A percentile compares a stretch with the other conserved stretches of the same genome.
Evolutionary conservation across 2,888 invertebrate species (phyloP).

Genomic region (Chrysodeixis includens): DNA sequence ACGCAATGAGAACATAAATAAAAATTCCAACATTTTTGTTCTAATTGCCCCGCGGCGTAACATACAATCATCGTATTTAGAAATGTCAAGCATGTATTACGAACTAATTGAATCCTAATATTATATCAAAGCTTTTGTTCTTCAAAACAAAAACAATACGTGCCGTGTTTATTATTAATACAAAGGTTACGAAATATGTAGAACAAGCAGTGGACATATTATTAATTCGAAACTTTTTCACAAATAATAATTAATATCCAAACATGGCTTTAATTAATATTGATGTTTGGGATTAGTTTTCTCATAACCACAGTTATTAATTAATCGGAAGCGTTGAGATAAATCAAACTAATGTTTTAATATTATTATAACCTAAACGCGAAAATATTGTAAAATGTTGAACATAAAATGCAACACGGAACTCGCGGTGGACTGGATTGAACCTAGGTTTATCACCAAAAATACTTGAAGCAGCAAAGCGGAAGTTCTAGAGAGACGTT

Average conservation of each 20-base stretch:
- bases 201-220: background rate
- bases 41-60: conserved; percentile 7
- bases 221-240: background rate
- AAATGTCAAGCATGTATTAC: conserved; percentile 26
- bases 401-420: background rate
- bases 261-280: background rate
- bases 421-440: background rate
- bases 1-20: background rate
- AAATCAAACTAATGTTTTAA: no score
- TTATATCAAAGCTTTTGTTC: conserved; percentile 3
- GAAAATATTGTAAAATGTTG: background rate
- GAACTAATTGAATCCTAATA: conserved; percentile 22
- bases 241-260: background rate
- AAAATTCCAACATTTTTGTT: background rate
- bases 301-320: background rate
- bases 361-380: background rate
- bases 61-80: conserved; percentile 17
- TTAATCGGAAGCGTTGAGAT: background rate
- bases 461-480: background rate
- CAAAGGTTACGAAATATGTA: background rate
- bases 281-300: background rate
- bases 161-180: background rate
- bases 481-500: conserved; percentile 2
- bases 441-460: background rate
- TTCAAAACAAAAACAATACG: conserved; percentile 17